These are phyloP conservation scores for Noctua pronuba DNA, from an alignment of 2,888 invertebrate species.

Conservation along the genomic window DNA sequence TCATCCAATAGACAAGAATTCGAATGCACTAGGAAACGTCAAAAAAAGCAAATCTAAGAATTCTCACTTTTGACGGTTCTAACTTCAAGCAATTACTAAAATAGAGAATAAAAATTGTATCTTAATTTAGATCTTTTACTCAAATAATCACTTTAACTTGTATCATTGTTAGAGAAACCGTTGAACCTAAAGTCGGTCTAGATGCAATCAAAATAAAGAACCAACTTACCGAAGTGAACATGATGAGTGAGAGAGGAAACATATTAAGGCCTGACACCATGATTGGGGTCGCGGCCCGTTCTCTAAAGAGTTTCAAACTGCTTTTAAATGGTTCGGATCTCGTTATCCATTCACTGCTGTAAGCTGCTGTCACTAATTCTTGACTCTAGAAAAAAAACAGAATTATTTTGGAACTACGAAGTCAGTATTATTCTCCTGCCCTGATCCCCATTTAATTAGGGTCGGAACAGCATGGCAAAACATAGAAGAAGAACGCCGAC, in stretches of 20 bases:
- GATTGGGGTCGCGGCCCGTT: slow-evolving; percentile 75
- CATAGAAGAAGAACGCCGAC: too few relatives aligned
- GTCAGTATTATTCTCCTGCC: not conserved
- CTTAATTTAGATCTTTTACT: not conserved
- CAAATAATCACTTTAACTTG: not conserved
- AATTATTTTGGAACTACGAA: not conserved
- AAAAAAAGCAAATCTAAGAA: not conserved
- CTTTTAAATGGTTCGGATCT: slow-evolving; percentile 76
- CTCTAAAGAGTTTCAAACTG: slow-evolving; percentile 75
- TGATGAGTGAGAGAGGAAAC: slow-evolving; percentile 78
- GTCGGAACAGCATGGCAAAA: too few relatives aligned
- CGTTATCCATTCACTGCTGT: slow-evolving; percentile 79
- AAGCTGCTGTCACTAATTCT: slow-evolving; percentile 77
- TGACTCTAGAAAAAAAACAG: slow-evolving; percentile 72
- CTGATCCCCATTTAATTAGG: too few relatives aligned
- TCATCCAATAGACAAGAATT: not conserved
- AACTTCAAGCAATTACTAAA: not conserved
- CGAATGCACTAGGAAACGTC: not conserved
- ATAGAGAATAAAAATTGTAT: not conserved
- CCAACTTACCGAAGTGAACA: slow-evolving; percentile 77
- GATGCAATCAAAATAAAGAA: not conserved
- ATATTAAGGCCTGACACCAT: slow-evolving; percentile 76
- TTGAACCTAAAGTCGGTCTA: too few relatives aligned
- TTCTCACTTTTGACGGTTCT: not conserved
- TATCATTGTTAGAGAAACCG: too few relatives aligned